Base-by-base conservation (phyloP, 2,888 invertebrate species). In the Thysanoteuthis rhombus region DNA sequence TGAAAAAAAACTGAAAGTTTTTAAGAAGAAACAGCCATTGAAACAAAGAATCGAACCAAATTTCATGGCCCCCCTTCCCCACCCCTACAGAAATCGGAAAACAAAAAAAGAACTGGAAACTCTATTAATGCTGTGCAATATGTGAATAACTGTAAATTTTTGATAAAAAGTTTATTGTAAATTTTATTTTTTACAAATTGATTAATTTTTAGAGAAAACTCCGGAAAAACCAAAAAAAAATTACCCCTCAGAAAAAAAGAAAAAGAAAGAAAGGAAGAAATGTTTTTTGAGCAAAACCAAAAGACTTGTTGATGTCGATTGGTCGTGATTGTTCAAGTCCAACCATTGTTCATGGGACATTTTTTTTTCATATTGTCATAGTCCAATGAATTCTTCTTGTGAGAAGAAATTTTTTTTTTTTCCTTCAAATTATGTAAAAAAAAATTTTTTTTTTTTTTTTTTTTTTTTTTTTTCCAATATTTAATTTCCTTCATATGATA, bases 101-200 rank as follows among this genome's bases (percentile, higher is more conserved):
- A 39, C n/a, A 42, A 40, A 32, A 91, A 92, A 32, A 42, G 45
- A n/a, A 42, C 32, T 91, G 42, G 25, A 91, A 42, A 91, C 42
- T 19, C 45, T 38, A n/a, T 92, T 58, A 47, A 92, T 92, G 92
- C 92, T 92, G 52, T 93, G 93, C 93, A 93, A 93, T 93, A 93
- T 93, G 93, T 93, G 93, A 93, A 93, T 93, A 93, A 93, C 25
- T 93, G 93, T 58, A 93, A 52, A 47, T 93, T 93, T 92, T 93
- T 93, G 93, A 93, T 58, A 93, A 93, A 93, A 93, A 92, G 93
- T 93, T 93, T 93, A 93, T 93, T 93, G 93, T 52, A 93, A 93
- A 93, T 93, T 93, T 93, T 93, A 93, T 93, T 93, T 93, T 93
- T 93, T 93, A 93, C 92, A 92, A 92, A 92, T 39, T n/a, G 42